Percentiles rank a stretch among this genome's conserved stretches.
phyloP scores from a whole-genome alignment of 2,888 invertebrate genomes.

The Oscheius sp. region DNA sequence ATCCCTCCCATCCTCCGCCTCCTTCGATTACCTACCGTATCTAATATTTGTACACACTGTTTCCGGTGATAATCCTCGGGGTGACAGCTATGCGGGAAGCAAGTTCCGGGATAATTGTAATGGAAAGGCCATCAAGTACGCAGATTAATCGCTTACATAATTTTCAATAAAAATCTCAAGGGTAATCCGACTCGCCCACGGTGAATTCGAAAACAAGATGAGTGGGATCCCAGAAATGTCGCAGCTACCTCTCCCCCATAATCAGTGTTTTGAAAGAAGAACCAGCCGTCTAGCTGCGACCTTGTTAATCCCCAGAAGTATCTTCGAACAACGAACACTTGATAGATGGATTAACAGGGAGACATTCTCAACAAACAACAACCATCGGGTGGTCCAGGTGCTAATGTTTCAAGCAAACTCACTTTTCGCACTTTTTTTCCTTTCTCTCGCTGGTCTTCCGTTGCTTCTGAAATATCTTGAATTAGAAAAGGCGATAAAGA shows the following conservation, averaged over 20 bases:
- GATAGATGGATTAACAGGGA: constrained; percentile 18
- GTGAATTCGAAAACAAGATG: too few species aligned
- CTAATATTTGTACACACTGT: neutral
- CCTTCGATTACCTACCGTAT: neutral
- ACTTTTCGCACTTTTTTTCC: too few species aligned
- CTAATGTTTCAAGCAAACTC: too few species aligned
- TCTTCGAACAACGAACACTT: constrained; percentile 13
- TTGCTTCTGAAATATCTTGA: neutral
- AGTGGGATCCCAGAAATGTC: too few species aligned
- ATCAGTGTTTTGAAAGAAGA: too few species aligned
- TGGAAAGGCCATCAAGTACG: too few species aligned
- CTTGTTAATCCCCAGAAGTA: constrained; percentile 4
- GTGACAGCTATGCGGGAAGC: constrained; percentile 21
- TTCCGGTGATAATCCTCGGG: constrained; percentile 22
- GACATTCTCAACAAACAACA: neutral
- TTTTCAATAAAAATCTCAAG: too few species aligned
- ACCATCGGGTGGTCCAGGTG: neutral
- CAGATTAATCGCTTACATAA: too few species aligned
- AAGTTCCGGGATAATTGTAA: too few species aligned
- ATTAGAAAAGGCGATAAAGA: neutral
- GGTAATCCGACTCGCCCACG: too few species aligned
- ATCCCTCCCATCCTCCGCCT: neutral
- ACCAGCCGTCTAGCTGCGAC: constrained; percentile 7
- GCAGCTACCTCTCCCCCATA: too few species aligned
- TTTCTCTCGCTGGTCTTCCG: too few species aligned